Evolutionary conservation across 1,140 invertebrate genomes (phyloP).

Genomic region (Zaprionus gabonicus): DNA sequence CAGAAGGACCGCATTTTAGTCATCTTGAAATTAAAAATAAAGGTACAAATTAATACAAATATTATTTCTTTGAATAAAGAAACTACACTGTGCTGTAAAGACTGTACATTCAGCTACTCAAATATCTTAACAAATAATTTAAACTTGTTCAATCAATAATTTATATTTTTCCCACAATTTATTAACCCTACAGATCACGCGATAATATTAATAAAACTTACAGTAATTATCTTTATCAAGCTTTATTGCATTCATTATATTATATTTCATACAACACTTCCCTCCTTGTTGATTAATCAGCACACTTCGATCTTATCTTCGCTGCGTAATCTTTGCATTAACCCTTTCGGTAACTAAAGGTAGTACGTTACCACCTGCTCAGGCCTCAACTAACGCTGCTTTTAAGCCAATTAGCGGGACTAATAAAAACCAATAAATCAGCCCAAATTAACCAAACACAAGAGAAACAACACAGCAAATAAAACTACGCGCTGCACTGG

Average conservation of each 20-base stretch:
- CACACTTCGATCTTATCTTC: constrained; percentile 7
- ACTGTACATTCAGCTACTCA: no score
- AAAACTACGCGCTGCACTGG: constrained; percentile 43
- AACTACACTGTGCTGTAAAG: no score
- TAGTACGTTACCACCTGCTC: constrained; percentile 9
- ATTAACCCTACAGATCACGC: neutral
- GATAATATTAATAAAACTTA: neutral
- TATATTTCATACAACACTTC: neutral
- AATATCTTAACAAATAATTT: no score
- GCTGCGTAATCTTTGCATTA: neutral
- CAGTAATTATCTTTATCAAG: neutral
- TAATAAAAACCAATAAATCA: constrained; percentile 72
- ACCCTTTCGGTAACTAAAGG: neutral
- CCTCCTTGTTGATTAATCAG: neutral
- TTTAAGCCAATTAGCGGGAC: constrained; percentile 63
- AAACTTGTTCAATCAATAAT: neutral
- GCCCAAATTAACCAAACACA: constrained; percentile 50
- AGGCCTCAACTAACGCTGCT: neutral
- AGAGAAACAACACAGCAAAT: constrained; percentile 20
- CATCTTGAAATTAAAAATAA: no score
- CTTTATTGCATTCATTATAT: constrained; percentile 2
- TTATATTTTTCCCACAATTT: neutral
- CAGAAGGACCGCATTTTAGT: neutral
- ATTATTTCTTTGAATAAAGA: no score
- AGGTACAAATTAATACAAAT: no score